Conservation (phyloP, 2,797 vertebrate genomes). For the Microctenopoma steveboyesi region DNA sequence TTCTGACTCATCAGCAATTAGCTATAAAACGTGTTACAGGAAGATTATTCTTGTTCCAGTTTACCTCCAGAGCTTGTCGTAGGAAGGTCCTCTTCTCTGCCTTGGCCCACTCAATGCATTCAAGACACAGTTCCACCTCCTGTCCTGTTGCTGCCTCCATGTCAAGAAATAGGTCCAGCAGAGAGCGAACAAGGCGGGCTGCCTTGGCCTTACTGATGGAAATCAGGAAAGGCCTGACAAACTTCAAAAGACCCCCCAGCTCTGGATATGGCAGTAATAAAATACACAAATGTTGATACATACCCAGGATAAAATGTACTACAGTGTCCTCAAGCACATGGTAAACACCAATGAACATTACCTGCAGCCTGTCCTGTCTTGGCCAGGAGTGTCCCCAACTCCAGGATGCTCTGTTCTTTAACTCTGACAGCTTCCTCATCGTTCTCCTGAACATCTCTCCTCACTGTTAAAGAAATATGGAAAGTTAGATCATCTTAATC, state of each 20-base stretch:
- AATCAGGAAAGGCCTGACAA: slow-evolving; percentile 97
- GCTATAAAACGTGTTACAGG: not conserved
- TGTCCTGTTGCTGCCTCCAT: slow-evolving; percentile 99
- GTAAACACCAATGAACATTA: slow-evolving; percentile 54
- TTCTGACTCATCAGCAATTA: slow-evolving; percentile 1
- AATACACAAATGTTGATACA: not conserved
- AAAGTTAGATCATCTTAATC: not conserved
- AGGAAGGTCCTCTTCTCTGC: slow-evolving; percentile 98
- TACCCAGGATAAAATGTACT: not conserved
- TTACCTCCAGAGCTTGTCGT: slow-evolving; percentile 96
- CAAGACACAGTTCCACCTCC: slow-evolving; percentile 97
- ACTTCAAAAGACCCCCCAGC: slow-evolving; percentile 97
- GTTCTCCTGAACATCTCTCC: slow-evolving; percentile 95
- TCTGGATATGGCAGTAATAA: slow-evolving; percentile 77
- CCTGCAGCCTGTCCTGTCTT: slow-evolving; percentile 98
- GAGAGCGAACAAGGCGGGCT: slow-evolving; percentile 93
- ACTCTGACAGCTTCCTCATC: slow-evolving; percentile 97
- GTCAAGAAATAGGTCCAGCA: slow-evolving; percentile 97
- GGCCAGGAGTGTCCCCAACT: slow-evolving; percentile 93
- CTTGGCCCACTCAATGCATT: slow-evolving; percentile 99
- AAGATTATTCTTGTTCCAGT: not conserved
- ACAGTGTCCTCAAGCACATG: not conserved
- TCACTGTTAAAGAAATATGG: slow-evolving; percentile 82
- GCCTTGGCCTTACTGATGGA: slow-evolving; percentile 99
- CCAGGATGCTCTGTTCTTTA: slow-evolving; percentile 99